A percentile compares a stretch with the other conserved stretches of the same genome.
Conservation (phyloP, 2,797 vertebrate genomes). For the Lacerta viridis region DNA sequence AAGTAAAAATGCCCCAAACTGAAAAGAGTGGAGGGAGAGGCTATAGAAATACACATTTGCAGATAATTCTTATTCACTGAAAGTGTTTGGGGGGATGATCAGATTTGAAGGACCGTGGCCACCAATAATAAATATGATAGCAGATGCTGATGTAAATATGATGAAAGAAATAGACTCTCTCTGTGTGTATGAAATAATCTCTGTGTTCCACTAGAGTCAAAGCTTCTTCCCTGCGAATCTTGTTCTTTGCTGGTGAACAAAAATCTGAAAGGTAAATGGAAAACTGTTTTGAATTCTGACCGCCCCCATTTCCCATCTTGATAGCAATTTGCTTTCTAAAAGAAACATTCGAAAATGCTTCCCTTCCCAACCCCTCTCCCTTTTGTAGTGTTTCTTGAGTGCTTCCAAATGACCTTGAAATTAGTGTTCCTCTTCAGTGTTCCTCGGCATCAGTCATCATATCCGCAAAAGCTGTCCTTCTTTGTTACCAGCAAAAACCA, state of each 20-base stretch:
- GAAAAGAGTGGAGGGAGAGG: too few species aligned
- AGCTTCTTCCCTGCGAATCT: background rate
- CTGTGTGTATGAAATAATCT: background rate
- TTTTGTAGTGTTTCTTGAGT: conserved; percentile 15
- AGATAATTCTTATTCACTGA: background rate
- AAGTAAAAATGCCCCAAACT: background rate
- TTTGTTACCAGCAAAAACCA: background rate
- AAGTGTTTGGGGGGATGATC: background rate
- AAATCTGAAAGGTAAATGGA: conserved; percentile 48
- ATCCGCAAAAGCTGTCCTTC: conserved; percentile 5
- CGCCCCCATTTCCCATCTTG: conserved; percentile 24
- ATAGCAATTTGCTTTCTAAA: conserved; percentile 18
- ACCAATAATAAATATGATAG: background rate
- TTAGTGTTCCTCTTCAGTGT: conserved; percentile 30
- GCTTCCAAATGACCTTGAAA: conserved; percentile 28
- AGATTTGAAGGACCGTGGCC: background rate
- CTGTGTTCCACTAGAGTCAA: background rate
- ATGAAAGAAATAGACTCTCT: background rate
- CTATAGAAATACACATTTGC: background rate
- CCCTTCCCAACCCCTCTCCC: background rate
- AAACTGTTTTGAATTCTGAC: conserved; percentile 61
- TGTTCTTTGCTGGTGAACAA: conserved; percentile 34
- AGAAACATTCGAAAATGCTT: conserved; percentile 4
- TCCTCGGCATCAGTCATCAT: conserved; percentile 33
- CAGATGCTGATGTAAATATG: background rate